Conservation (phyloP, 2,888 invertebrate genomes). For the Coelinius sp. region DNA sequence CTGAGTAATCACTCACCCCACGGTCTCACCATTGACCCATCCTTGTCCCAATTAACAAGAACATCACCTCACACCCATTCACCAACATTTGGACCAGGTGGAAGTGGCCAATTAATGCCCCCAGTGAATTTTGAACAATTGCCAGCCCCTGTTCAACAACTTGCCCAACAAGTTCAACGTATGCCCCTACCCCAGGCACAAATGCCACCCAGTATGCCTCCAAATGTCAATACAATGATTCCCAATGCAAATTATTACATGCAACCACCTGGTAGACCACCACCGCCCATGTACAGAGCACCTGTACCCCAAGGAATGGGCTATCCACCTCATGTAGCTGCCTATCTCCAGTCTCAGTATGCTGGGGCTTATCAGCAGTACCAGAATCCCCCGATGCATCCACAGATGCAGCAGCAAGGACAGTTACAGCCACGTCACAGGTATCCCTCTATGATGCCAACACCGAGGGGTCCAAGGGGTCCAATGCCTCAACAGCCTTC, state of each 20-base stretch:
- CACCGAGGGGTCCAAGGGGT: constrained; percentile 57
- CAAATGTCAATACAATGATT: constrained; percentile 65
- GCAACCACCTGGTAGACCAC: constrained; percentile 68
- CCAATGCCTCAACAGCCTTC: constrained; percentile 48
- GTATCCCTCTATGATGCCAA: constrained; percentile 56
- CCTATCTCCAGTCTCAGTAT: constrained; percentile 30
- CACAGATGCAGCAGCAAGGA: constrained; percentile 61
- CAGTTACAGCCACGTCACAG: constrained; percentile 58
- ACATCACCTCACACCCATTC: constrained; percentile 59
- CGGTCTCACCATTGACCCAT: constrained; percentile 51
- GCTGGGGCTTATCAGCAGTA: constrained; percentile 47
- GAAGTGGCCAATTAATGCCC: constrained; percentile 53
- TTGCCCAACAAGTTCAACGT: constrained; percentile 68
- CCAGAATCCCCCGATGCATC: constrained; percentile 53
- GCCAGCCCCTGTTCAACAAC: constrained; percentile 68
- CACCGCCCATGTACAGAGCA: constrained; percentile 62
- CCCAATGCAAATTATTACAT: constrained; percentile 67
- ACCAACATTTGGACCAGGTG: constrained; percentile 55
- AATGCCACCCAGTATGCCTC: constrained; percentile 60
- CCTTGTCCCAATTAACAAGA: constrained; percentile 52
- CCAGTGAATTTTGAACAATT: constrained; percentile 67
- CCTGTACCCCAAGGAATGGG: constrained; percentile 62
- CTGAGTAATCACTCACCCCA: constrained; percentile 57
- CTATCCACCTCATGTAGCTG: constrained; percentile 60
- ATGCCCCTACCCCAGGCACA: constrained; percentile 65